Conservation (phyloP, 2,888 invertebrate species). For the Drosophila kokeensis region DNA sequence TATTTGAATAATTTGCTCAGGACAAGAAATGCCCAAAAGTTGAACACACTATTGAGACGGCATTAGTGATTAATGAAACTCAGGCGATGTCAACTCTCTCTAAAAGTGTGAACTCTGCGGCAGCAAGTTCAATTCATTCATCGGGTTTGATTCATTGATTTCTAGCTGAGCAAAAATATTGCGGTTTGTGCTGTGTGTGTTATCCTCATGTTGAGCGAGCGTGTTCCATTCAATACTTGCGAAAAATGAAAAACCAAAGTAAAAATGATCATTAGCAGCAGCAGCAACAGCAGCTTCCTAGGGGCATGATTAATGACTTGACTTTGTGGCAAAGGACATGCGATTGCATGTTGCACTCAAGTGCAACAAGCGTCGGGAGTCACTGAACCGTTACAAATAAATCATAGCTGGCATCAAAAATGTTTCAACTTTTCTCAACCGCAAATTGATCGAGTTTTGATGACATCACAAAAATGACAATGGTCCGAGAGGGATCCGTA, state of each 20-base stretch:
- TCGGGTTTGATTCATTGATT: conserved; percentile 42
- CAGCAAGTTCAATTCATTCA: conserved; percentile 58
- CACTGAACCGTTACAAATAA: conserved; percentile 72
- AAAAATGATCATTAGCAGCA: conserved; percentile 65
- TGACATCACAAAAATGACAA: conserved; percentile 57
- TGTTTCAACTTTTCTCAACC: conserved; percentile 52
- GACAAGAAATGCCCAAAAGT: conserved; percentile 17
- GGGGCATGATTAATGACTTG: conserved; percentile 69
- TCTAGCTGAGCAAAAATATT: conserved; percentile 17
- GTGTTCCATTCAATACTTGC: conserved; percentile 57
- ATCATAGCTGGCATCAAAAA: conserved; percentile 47
- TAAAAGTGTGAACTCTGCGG: conserved; percentile 42
- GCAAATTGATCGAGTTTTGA: conserved; percentile 75
- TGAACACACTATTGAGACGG: conserved; percentile 39
- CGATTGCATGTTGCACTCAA: conserved; percentile 60
- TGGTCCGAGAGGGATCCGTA: conserved; percentile 13
- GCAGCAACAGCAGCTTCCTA: conserved; percentile 51
- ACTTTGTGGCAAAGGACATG: conserved; percentile 46
- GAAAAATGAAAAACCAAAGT: conserved; percentile 37
- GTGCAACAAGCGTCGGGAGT: conserved; percentile 55
- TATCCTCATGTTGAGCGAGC: conserved; percentile 37
- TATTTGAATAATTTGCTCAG: conserved; percentile 1
- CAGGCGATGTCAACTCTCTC: conserved; percentile 23
- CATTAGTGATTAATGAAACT: conserved; percentile 48
- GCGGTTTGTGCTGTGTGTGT: conserved; percentile 29